These are phyloP conservation scores for Baryphthengus martii DNA, from an alignment of 2,113 vertebrate genomes.

Conservation along the genomic window DNA sequence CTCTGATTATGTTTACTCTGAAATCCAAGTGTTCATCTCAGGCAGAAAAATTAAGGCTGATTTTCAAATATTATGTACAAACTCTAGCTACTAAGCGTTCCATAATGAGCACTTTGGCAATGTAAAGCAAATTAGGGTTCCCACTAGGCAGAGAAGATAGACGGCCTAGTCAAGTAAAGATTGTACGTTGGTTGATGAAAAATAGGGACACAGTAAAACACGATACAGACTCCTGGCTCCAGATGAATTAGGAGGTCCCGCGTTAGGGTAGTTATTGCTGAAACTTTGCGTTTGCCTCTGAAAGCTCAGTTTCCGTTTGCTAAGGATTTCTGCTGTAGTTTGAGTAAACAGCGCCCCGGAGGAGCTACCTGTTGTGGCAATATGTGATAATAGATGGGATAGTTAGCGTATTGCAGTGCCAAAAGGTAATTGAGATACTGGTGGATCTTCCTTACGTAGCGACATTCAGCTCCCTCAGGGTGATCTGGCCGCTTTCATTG, in stretches of 20 bases:
- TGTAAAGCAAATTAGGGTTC: slow-evolving; percentile 80
- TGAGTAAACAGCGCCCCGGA: background rate
- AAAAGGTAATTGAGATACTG: background rate
- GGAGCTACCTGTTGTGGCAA: background rate
- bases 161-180: slow-evolving; percentile 64
- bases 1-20: slow-evolving; percentile 83
- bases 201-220: slow-evolving; percentile 56
- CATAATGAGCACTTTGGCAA: slow-evolving; percentile 80
- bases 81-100: slow-evolving; percentile 77
- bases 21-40: slow-evolving; percentile 80
- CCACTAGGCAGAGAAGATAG: slow-evolving; percentile 70
- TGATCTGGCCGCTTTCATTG: background rate
- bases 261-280: slow-evolving; percentile 34
- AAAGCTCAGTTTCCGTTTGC: background rate
- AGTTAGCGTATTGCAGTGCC: background rate
- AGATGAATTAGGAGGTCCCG: slow-evolving; percentile 46
- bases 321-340: slow-evolving; percentile 37
- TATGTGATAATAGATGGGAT: rapidly evolving
- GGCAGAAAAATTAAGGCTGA: slow-evolving; percentile 78
- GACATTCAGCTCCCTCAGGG: background rate
- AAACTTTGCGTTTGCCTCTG: slow-evolving; percentile 1
- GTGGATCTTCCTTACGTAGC: background rate
- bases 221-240: slow-evolving; percentile 36
- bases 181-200: slow-evolving; percentile 63
- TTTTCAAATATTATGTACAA: slow-evolving; percentile 82